A percentile compares a stretch with the other conserved stretches of the same genome.
Evolutionary conservation across 2,797 vertebrate genomes (phyloP).

Genomic region (Myiotriccus ornatus): DNA sequence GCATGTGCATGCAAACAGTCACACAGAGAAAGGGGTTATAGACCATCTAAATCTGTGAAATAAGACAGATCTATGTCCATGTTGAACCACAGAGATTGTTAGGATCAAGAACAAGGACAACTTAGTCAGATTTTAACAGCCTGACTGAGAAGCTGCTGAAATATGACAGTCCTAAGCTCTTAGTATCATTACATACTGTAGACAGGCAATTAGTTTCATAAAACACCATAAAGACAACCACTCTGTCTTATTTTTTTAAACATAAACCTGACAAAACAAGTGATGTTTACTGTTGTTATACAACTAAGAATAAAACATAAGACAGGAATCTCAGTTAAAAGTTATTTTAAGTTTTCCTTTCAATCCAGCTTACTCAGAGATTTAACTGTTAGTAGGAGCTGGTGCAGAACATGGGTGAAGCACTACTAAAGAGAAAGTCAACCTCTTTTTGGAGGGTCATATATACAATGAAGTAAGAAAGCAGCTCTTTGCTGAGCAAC

Average conservation of each 20-base stretch:
- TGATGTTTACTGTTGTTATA: neutral
- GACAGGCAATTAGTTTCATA: neutral
- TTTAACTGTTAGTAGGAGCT: neutral
- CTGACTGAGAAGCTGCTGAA: conserved; percentile 12
- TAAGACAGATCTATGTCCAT: conserved; percentile 27
- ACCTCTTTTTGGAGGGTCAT: neutral
- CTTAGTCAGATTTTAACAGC: neutral
- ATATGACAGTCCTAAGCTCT: neutral
- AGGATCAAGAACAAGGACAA: conserved; percentile 39
- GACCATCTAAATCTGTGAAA: conserved; percentile 7
- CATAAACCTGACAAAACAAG: neutral
- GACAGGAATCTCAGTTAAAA: neutral
- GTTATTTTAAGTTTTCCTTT: neutral
- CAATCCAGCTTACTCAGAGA: neutral
- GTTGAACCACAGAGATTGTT: neutral
- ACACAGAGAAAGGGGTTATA: neutral
- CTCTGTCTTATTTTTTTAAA: neutral
- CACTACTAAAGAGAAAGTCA: neutral
- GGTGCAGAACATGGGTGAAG: neutral
- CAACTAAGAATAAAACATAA: neutral
- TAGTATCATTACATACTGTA: neutral
- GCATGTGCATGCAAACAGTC: neutral
- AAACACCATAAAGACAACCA: neutral
- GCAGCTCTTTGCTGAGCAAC: neutral
- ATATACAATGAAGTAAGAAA: neutral